phyloP scores from a whole-genome alignment of 2,797 vertebrate genomes.

The Cynopterus sphinx region DNA sequence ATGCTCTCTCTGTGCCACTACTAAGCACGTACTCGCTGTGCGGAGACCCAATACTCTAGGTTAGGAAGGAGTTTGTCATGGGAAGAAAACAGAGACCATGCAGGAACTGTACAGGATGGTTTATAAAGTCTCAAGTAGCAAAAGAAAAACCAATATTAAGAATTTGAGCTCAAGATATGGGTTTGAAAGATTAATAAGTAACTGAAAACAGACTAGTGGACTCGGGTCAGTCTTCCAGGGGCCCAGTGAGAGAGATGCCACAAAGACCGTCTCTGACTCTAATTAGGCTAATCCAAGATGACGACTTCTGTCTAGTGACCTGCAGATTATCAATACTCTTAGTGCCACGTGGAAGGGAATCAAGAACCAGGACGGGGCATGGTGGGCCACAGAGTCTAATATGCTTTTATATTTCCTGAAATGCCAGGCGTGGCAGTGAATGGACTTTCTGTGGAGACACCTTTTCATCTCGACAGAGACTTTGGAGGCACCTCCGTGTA shows the following conservation, averaged over 20 bases:
- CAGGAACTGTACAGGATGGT: not conserved
- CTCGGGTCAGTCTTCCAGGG: not conserved
- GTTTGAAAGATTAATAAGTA: not conserved
- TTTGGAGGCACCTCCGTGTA: not conserved
- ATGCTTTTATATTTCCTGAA: not conserved
- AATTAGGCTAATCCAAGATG: not conserved
- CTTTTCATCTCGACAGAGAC: conserved; percentile 5
- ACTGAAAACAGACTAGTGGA: not conserved
- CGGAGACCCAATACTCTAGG: not conserved
- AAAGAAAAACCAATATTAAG: conserved; percentile 20
- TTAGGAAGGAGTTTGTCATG: not conserved
- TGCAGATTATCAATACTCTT: not conserved
- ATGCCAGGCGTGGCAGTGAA: not conserved
- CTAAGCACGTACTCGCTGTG: not conserved
- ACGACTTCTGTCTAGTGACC: not conserved
- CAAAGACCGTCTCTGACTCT: not conserved
- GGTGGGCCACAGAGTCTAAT: not conserved
- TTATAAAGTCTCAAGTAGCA: conserved; percentile 9
- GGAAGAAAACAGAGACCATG: not conserved
- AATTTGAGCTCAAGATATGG: not conserved
- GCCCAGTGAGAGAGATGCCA: not conserved
- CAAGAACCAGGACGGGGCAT: not conserved
- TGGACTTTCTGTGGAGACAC: not conserved
- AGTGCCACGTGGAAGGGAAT: not conserved
- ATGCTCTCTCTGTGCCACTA: not conserved